Evolutionary conservation across 2,113 vertebrate genomes (phyloP).

Genomic region (Nothocercus nigrocapillus): DNA sequence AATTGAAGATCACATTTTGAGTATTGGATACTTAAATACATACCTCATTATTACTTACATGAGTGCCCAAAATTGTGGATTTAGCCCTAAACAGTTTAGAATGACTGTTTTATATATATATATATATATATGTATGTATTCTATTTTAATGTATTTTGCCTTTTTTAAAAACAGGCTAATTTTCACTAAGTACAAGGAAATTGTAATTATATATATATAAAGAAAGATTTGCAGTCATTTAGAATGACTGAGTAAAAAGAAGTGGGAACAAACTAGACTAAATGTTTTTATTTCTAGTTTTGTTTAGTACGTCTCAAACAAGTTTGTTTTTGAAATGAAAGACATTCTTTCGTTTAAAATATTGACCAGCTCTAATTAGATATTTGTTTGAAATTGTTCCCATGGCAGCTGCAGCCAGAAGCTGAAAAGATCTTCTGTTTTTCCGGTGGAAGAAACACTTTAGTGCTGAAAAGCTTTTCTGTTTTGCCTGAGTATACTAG

Average conservation of each 20-base stretch:
- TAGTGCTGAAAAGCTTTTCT: not conserved
- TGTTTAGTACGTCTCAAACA: not conserved
- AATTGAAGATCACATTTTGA: not conserved
- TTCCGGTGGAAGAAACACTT: not conserved
- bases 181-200: not conserved
- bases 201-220: not conserved
- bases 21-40: not conserved
- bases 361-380: not conserved
- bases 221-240: not conserved
- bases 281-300: not conserved
- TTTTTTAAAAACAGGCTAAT: not conserved
- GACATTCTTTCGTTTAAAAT: not conserved
- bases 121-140: too few relatives aligned
- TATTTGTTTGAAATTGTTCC: constrained; percentile 5
- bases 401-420: not conserved
- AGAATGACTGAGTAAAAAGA: not conserved
- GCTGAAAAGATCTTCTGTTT: not conserved
- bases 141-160: not conserved
- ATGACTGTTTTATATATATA: not conserved
- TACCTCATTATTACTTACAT: not conserved
- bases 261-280: not conserved
- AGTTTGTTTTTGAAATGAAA: not conserved
- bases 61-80: not conserved
- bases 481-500: not conserved
- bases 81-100: not conserved